Evolutionary conservation across 2,888 invertebrate species (phyloP).

Genomic region (Eupithecia dodoneata): DNA sequence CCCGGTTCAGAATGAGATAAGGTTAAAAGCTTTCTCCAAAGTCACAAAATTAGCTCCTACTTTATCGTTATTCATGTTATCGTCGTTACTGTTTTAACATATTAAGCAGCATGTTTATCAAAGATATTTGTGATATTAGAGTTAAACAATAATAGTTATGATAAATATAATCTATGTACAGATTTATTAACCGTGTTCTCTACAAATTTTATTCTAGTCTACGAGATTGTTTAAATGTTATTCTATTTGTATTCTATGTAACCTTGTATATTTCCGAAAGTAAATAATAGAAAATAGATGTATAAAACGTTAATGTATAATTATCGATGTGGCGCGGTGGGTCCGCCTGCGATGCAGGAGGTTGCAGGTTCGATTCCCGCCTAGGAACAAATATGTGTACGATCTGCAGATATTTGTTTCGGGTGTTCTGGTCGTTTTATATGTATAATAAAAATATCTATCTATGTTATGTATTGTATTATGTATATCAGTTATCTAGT

Average conservation of each 20-base stretch:
- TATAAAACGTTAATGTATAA: neutral
- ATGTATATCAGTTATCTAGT: too few species aligned
- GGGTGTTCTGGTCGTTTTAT: too few species aligned
- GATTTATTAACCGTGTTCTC: slow-evolving; percentile 53
- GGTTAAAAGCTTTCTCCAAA: slow-evolving; percentile 74
- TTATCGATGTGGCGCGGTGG: neutral
- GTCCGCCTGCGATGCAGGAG: too few species aligned
- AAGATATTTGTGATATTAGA: slow-evolving; percentile 79
- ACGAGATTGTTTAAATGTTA: slow-evolving; percentile 30
- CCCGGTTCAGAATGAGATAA: slow-evolving; percentile 78
- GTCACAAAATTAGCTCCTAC: slow-evolving; percentile 58
- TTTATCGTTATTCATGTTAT: slow-evolving; percentile 54
- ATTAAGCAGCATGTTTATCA: slow-evolving; percentile 48
- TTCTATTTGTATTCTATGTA: slow-evolving; percentile 23
- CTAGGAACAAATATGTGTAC: too few species aligned
- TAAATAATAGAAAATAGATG: neutral
- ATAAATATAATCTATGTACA: slow-evolving; percentile 55
- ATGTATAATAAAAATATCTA: too few species aligned
- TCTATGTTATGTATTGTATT: too few species aligned
- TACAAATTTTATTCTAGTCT: slow-evolving; percentile 46
- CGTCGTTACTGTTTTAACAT: slow-evolving; percentile 59
- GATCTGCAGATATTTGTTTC: too few species aligned
- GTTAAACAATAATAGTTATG: slow-evolving; percentile 54
- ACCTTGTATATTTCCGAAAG: slow-evolving; percentile 5
- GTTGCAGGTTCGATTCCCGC: too few species aligned